A percentile compares a stretch with the other conserved stretches of the same genome.
Evolutionary conservation across 2,888 invertebrate species (phyloP).

Genomic region (Creontiades dilutus): DNA sequence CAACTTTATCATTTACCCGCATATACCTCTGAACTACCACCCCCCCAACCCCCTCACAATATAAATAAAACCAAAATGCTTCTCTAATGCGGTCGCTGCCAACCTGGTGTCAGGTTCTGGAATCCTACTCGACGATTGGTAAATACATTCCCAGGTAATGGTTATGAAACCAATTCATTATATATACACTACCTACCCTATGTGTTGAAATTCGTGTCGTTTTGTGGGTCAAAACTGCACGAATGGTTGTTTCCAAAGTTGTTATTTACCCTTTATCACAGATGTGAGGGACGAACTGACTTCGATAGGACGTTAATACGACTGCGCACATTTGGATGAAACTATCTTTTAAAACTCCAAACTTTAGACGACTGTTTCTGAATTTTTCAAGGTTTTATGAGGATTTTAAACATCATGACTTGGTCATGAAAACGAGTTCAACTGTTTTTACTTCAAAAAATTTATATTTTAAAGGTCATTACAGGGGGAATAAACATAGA

Average conservation of each 20-base stretch:
- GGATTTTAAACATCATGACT: no score
- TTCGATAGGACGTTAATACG: background rate
- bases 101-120: conserved; percentile 40
- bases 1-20: conserved; percentile 19
- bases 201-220: conserved; percentile 74
- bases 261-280: conserved; percentile 7
- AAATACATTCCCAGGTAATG: conserved; percentile 65
- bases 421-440: no score
- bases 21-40: background rate
- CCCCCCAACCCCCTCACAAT: conserved; percentile 20
- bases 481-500: no score
- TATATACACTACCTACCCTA: conserved; percentile 49
- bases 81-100: conserved; percentile 56
- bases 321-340: conserved; percentile 3
- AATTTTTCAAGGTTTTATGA: no score
- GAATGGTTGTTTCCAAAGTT: conserved; percentile 53
- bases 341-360: background rate
- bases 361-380: no score
- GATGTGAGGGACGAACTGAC: conserved; percentile 13
- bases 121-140: conserved; percentile 43
- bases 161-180: conserved; percentile 44
- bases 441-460: background rate
- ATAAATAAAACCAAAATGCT: conserved; percentile 44
- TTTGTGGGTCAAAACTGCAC: conserved; percentile 74
- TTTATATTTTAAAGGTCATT: no score